Conservation (phyloP, 1,140 invertebrate genomes). For the Himalopsyche phryganea region DNA sequence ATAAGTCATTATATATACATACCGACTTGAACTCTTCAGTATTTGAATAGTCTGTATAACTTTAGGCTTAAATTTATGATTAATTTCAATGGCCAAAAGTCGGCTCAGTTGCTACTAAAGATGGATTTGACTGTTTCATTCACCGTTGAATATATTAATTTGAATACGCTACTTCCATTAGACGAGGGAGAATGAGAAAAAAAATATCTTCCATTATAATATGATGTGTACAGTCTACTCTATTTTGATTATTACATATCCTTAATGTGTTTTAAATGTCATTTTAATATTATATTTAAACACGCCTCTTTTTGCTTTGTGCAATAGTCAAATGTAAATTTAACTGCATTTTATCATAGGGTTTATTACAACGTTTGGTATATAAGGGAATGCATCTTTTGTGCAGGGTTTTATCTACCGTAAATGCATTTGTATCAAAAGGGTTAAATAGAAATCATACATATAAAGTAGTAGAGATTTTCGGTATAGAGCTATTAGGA, state of each 20-base stretch:
- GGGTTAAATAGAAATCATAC: too few relatives aligned
- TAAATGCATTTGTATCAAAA: too few relatives aligned
- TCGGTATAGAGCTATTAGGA: too few relatives aligned
- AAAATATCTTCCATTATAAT: constrained; percentile 12
- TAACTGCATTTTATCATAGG: constrained; percentile 16
- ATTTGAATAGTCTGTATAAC: too few relatives aligned
- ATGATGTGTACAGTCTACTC: constrained; percentile 12
- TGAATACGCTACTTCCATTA: constrained; percentile 2
- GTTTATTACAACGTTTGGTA: neutral
- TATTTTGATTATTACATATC: constrained; percentile 27
- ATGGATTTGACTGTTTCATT: constrained; percentile 9
- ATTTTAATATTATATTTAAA: constrained; percentile 32
- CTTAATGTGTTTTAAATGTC: constrained; percentile 35
- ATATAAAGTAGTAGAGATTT: too few relatives aligned
- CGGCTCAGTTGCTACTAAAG: constrained; percentile 3
- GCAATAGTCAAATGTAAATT: constrained; percentile 13
- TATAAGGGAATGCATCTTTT: constrained; percentile 5
- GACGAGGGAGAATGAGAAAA: neutral
- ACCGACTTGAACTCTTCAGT: too few relatives aligned
- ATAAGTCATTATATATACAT: too few relatives aligned
- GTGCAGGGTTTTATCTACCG: neutral
- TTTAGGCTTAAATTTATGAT: too few relatives aligned
- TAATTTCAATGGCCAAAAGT: neutral
- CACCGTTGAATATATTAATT: constrained; percentile 13
- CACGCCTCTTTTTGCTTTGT: constrained; percentile 25